Percentiles rank a stretch among this genome's conserved stretches.
These are phyloP conservation scores for Callospermophilus lateralis DNA, from an alignment of 2,113 vertebrate species.

Conservation along the genomic window DNA sequence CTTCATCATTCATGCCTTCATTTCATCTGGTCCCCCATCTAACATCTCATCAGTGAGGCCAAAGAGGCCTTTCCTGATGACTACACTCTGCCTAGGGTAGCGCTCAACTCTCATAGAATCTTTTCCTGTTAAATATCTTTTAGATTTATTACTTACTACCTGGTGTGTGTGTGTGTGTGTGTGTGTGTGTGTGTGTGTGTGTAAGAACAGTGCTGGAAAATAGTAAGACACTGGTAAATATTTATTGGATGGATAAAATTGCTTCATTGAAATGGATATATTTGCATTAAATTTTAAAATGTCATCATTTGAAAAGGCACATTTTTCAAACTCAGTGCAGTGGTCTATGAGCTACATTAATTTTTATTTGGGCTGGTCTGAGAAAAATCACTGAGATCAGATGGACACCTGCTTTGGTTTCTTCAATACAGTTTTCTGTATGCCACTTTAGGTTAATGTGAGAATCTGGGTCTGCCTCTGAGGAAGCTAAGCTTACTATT, in stretches of 20 bases:
- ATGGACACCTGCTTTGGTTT: not conserved
- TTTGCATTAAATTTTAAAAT: slow-evolving; percentile 56
- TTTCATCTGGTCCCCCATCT: not conserved
- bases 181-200: too few relatives aligned
- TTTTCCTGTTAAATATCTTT: not conserved
- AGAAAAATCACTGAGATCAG: not conserved
- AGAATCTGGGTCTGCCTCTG: not conserved
- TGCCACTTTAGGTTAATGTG: not conserved
- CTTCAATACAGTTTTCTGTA: not conserved
- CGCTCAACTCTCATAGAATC: not conserved
- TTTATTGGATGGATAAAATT: slow-evolving; percentile 34
- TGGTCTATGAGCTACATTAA: not conserved
- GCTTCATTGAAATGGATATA: not conserved
- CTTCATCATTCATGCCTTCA: not conserved
- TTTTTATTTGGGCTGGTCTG: not conserved
- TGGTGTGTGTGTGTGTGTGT: not conserved
- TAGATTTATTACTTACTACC: not conserved
- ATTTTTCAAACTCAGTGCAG: not conserved
- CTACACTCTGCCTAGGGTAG: not conserved
- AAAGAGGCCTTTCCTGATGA: not conserved
- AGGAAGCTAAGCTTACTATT: slow-evolving; percentile 1
- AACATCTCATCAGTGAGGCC: not conserved
- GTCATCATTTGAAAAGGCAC: not conserved
- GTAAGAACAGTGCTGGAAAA: not conserved
- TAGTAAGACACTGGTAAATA: not conserved